Conservation (phyloP, 2,797 vertebrate genomes). For the Lerista edwardsae region DNA sequence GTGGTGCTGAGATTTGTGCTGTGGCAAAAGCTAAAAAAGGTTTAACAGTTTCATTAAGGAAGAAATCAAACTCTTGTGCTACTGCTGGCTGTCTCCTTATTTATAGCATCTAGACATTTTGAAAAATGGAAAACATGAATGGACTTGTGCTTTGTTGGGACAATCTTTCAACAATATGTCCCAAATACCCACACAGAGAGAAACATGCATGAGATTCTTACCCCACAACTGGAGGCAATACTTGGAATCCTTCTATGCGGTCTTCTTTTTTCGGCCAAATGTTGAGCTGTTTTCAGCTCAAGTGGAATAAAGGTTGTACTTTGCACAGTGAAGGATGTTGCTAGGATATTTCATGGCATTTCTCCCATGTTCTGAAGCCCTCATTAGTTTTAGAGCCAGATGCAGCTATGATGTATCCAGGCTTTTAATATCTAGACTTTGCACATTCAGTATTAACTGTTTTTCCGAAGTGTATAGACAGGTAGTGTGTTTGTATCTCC, state of each 20-base stretch:
- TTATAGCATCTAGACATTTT: background rate
- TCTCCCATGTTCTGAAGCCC: conserved; percentile 1
- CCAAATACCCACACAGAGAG: background rate
- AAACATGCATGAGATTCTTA: background rate
- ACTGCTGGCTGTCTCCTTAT: background rate
- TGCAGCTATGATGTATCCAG: background rate
- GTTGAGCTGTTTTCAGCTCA: background rate
- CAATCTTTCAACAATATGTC: background rate
- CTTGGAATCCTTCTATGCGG: background rate
- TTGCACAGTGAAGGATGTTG: conserved; percentile 1
- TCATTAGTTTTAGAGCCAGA: background rate
- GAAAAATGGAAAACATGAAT: background rate
- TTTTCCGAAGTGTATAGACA: background rate
- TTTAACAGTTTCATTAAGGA: background rate
- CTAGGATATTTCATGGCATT: conserved; percentile 10
- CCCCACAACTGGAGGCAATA: background rate
- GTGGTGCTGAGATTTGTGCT: background rate
- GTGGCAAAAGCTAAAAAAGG: background rate
- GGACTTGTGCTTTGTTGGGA: background rate
- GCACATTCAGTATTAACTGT: background rate
- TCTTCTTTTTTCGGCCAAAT: background rate
- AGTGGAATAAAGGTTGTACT: background rate
- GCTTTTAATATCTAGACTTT: background rate
- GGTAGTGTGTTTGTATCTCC: background rate
- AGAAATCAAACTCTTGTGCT: no score